Conservation (phyloP, 2,113 vertebrate species). For the Sialia sialis region DNA sequence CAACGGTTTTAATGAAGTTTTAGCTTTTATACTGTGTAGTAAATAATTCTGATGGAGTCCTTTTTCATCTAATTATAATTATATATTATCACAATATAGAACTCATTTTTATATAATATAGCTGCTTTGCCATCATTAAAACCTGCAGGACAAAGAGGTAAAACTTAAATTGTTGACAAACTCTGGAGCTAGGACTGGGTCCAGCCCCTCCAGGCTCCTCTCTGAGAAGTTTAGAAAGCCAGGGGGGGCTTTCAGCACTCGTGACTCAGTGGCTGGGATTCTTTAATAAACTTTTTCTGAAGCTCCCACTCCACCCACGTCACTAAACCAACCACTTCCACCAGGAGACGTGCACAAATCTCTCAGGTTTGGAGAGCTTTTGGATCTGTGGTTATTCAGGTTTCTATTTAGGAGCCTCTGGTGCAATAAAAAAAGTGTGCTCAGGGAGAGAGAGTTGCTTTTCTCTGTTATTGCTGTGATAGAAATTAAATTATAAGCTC, state of each 20-base stretch:
- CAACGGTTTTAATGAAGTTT: not conserved
- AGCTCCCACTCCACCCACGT: not conserved
- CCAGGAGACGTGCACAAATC: not conserved
- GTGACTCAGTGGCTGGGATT: not conserved
- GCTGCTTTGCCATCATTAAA: not conserved
- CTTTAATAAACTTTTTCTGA: not conserved
- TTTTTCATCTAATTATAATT: not conserved
- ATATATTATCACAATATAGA: not conserved
- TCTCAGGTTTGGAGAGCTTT: not conserved
- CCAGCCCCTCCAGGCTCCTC: not conserved
- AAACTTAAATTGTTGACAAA: not conserved
- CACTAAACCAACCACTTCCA: not conserved
- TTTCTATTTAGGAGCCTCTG: constrained; percentile 6
- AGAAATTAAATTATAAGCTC: constrained; percentile 32
- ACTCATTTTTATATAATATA: not conserved
- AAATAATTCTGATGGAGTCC: not conserved
- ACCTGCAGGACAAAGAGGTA: not conserved
- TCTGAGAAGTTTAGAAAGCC: not conserved
- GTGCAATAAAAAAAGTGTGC: not conserved
- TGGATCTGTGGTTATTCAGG: not conserved
- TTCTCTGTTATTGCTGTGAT: not conserved
- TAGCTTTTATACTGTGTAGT: not conserved
- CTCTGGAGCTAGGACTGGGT: not conserved
- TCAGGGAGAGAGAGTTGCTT: not conserved
- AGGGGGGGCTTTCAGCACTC: not conserved